Conservation (phyloP, 2,797 vertebrate genomes). For the Micromesistius poutassou region DNA sequence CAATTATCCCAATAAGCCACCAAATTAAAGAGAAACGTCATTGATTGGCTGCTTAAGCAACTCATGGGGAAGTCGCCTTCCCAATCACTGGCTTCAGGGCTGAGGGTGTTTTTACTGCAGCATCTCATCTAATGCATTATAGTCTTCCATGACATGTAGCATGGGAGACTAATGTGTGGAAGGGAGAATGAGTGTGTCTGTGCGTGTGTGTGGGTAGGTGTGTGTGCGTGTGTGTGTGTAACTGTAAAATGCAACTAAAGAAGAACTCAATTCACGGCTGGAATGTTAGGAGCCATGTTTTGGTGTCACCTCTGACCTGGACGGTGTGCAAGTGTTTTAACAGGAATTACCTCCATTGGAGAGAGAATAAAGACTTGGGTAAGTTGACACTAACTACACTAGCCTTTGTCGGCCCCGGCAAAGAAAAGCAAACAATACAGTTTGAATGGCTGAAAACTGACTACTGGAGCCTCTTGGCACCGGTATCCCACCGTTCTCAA, state of each 20-base stretch:
- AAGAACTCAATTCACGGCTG: conserved; percentile 21
- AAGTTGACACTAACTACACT: conserved; percentile 44
- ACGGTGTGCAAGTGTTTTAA: conserved; percentile 39
- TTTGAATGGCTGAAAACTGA: conserved; percentile 35
- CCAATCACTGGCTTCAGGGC: neutral
- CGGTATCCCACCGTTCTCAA: conserved; percentile 16
- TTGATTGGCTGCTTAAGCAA: neutral
- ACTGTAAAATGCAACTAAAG: conserved; percentile 21
- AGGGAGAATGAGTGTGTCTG: conserved; percentile 5
- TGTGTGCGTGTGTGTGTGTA: conserved; percentile 22
- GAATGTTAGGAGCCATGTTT: conserved; percentile 53
- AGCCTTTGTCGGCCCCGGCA: conserved; percentile 18
- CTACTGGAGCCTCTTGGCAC: conserved; percentile 20
- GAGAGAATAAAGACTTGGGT: conserved; percentile 25
- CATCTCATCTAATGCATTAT: neutral
- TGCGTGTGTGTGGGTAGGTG: conserved; percentile 17
- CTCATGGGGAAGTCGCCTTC: neutral
- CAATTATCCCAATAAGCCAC: neutral
- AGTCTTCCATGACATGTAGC: neutral
- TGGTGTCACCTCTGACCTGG: conserved; percentile 53
- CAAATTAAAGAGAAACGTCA: neutral
- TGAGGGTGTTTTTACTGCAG: neutral
- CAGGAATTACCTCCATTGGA: conserved; percentile 45
- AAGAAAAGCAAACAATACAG: conserved; percentile 50
- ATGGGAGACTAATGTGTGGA: conserved; percentile 2